Percentiles rank a stretch among this genome's conserved stretches.
These are phyloP conservation scores for Pseudomyrmex sp. DNA, from an alignment of 1,140 invertebrate genomes.

Conservation along the genomic window DNA sequence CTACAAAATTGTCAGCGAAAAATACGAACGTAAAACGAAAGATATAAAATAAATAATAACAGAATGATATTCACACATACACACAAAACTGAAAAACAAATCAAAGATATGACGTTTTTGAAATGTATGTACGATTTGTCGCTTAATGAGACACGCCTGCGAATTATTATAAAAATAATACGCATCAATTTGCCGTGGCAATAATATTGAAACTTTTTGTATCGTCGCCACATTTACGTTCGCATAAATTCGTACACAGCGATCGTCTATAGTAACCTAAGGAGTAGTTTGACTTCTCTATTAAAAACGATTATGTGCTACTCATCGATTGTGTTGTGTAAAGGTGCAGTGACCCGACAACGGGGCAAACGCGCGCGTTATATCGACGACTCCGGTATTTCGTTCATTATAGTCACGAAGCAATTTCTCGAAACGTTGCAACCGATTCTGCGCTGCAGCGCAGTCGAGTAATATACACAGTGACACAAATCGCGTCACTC, in stretches of 20 bases:
- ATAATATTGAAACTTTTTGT: neutral
- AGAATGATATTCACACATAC: too few relatives aligned
- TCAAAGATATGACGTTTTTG: too few relatives aligned
- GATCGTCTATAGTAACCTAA: neutral
- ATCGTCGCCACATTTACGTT: neutral
- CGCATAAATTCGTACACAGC: neutral
- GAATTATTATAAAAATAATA: neutral
- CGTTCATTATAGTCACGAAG: conserved; percentile 10
- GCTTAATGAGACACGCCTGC: too few relatives aligned
- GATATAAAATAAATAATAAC: too few relatives aligned
- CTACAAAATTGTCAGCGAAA: neutral
- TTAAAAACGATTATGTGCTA: conserved; percentile 13
- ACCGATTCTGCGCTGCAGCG: neutral
- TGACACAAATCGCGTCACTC: neutral
- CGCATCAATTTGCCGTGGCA: neutral
- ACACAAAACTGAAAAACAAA: too few relatives aligned
- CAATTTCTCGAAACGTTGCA: neutral
- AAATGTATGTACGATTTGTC: too few relatives aligned
- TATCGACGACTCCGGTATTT: conserved; percentile 5
- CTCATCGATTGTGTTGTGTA: neutral
- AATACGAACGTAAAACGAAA: neutral
- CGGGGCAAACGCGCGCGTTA: neutral
- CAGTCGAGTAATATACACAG: neutral
- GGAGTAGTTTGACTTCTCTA: conserved; percentile 11
- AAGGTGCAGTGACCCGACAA: neutral